Base-by-base conservation (phyloP, 2,113 vertebrate species). In the Chascanopsetta lugubris region DNA sequence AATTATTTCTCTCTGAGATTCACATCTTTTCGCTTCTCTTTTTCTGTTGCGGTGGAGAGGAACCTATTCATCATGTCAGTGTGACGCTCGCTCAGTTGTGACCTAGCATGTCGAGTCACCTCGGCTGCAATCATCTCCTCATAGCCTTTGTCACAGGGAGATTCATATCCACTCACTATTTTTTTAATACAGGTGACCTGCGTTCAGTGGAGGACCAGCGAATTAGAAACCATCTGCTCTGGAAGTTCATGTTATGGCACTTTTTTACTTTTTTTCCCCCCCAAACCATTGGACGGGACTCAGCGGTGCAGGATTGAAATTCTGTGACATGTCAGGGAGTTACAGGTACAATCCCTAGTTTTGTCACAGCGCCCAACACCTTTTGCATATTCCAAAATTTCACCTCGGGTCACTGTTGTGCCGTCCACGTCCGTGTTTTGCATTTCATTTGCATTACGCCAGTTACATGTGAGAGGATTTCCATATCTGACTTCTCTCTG, bases 1-100 rank as follows among this genome's bases (percentile, higher is more conserved):
- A 84, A 85, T 86, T 70, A 79, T 55, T 64, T 63, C 20, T 83
- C 58, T 71, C 49, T 34, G 64, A 84, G 74, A 82, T 85, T 66
- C 40, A n/a, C 59, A 72, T 69, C 72, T 29, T 73, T 32, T 71
- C 27, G 6, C 46, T 36, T 66, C 54, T 63, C 47, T 75, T 27
- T 55, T 66, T 75, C 30, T 62, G 61, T 65, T 13, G 21, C 48
- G 6, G 45, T 75, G 22, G 22, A 66, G 46, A 80, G 32, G 42
- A 85, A 53, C 54, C 53, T 21, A 75, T 83, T 81, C 75, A 85
- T 85, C 75, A 64, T 54, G 49, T 79, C 75, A 34, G 30, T 25
- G 48, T 57, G 75, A 76, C 63, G 54, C 69, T 55, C 69, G 54
- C 47, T 67, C 69, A 65, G 56, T 73, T 72, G 66, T 72, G 72